Percentiles rank a stretch among this genome's conserved stretches.
These are phyloP conservation scores for Rhagophthalmus giganteus DNA, from an alignment of 2,888 invertebrate species.

Conservation along the genomic window DNA sequence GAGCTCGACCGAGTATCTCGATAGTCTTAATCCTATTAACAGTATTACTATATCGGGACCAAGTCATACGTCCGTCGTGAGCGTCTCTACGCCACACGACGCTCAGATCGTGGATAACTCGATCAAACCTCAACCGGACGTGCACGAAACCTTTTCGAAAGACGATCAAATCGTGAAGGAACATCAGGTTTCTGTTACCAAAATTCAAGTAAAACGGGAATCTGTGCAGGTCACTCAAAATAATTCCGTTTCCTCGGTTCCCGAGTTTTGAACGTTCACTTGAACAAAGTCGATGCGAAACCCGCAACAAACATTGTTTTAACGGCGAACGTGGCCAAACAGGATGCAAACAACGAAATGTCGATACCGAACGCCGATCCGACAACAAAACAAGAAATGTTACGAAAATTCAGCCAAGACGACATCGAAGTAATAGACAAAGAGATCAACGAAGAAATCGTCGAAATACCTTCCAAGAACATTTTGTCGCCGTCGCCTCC, in stretches of 20 bases:
- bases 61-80: constrained; percentile 49
- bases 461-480: constrained; percentile 36
- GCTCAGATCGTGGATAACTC: constrained; percentile 13
- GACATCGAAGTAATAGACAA: constrained; percentile 56
- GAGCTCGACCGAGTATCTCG: constrained; percentile 26
- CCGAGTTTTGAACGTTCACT: constrained; percentile 73
- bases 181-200: constrained; percentile 59
- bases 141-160: constrained; percentile 1
- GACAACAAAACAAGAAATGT: constrained; percentile 34
- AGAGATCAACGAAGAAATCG: constrained; percentile 37
- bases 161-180: constrained; percentile 27
- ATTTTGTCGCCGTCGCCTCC: constrained; percentile 33
- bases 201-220: constrained; percentile 63
- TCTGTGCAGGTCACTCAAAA: constrained; percentile 53
- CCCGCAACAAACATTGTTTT: constrained; percentile 67
- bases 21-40: constrained; percentile 26
- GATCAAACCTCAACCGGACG: constrained; percentile 1
- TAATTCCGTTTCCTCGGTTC: too few relatives aligned
- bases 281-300: constrained; percentile 70
- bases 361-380: constrained; percentile 49
- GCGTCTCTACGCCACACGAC: constrained; percentile 19
- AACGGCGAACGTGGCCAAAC: constrained; percentile 66
- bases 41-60: constrained; percentile 48
- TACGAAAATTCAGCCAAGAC: constrained; percentile 55
- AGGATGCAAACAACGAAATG: too few relatives aligned